A percentile compares a stretch with the other conserved stretches of the same genome.
Conservation (phyloP, 2,888 invertebrate genomes). For the Hyposoter didymator region DNA sequence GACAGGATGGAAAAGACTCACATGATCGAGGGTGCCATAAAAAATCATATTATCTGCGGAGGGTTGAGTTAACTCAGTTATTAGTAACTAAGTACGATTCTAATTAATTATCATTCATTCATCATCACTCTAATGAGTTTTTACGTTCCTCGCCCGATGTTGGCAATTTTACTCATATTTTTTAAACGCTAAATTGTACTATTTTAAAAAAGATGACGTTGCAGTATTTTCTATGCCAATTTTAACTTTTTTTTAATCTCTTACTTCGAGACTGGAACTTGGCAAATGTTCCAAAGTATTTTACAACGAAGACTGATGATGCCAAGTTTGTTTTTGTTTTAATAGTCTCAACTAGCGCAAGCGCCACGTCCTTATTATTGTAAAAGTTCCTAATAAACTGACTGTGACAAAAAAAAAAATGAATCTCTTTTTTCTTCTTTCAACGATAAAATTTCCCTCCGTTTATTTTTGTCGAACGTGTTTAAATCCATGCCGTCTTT, state of each 20-base stretch:
- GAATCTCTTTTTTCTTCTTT: not conserved
- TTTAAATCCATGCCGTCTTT: not conserved
- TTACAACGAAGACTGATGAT: conserved; percentile 73
- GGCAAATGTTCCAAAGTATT: conserved; percentile 5
- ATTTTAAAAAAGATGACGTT: not conserved
- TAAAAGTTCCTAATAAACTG: conserved; percentile 73
- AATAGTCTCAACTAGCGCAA: conserved; percentile 7
- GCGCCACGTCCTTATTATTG: conserved; percentile 54
- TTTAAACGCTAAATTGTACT: not conserved
- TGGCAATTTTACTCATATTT: conserved; percentile 24
- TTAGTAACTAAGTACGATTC: not conserved
- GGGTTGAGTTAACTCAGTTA: not conserved
- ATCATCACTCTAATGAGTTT: not conserved
- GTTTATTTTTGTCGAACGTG: not conserved
- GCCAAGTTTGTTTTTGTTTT: conserved; percentile 49
- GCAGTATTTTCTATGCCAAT: conserved; percentile 17
- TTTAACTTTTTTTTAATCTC: conserved; percentile 27
- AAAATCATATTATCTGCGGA: too few species aligned
- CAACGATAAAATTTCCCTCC: not conserved
- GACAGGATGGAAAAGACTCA: too few species aligned
- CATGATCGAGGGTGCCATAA: too few species aligned
- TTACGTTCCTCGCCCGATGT: conserved; percentile 32
- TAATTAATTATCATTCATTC: conserved; percentile 6
- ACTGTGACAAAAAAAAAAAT: conserved; percentile 44
- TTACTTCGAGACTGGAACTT: not conserved